Evolutionary conservation across 1,140 invertebrate species (phyloP), one percentile per base, ranked within the genome.

Genomic region (Ooceraea biroi): DNA sequence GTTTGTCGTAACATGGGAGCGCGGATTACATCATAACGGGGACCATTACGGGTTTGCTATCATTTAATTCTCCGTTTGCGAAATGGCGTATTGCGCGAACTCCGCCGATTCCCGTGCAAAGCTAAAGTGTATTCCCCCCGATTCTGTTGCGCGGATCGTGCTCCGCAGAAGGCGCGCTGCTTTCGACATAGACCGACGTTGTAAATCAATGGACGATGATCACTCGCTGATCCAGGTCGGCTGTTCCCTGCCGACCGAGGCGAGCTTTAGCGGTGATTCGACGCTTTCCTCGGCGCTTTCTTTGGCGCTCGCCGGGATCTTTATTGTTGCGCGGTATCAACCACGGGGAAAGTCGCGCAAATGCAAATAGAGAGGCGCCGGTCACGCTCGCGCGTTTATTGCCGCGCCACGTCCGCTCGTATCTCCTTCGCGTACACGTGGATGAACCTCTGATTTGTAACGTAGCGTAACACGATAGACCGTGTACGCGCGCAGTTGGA

Each of bases 371-470:
- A 69, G 36, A 8, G 72, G 22, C 80, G 46, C 50, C 44, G 25
- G 69, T 71, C 55, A 58, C 58, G 80, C 11, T 63, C 71, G 36
- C 71, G 36, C 58, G 80, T 74, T 74, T 83, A 76, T 76, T 83
- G 71, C 57, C 50, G 44, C 30, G 52, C 48, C 46, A 46, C 69
- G 50, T 48, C 25, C 66, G 25, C 19, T 41, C 41, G 30, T 76
- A 50, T 65, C 68, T 30, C 22, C 17, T 46, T 72, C 72, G 19
- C 19, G 58, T 63, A 60, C 22, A 44, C 17, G 19, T 60, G 60
- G 72, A 55, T 41, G 57, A 74, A 36, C 36, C 44, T 61, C 5
- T 48, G 46, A 58, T 63, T 83, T 72, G 36, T 36, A 60, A n/a
- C 19, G 41, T 61, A 12, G 12, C 48, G 55, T 55, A 78, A 69